These are phyloP conservation scores for Calameuta idolon DNA, from an alignment of 2,888 invertebrate genomes.

Conservation along the genomic window DNA sequence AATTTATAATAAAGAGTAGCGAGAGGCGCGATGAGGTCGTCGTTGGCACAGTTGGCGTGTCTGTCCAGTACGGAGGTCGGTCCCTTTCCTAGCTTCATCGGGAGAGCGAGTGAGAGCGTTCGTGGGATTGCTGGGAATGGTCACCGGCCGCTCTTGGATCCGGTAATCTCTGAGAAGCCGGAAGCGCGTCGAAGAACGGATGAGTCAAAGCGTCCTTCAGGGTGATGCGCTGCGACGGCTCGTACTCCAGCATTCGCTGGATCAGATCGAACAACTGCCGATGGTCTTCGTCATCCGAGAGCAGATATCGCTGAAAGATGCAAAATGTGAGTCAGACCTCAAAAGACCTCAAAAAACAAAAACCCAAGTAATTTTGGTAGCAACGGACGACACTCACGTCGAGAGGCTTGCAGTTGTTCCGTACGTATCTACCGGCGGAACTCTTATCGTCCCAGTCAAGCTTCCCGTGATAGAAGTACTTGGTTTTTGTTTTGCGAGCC, in stretches of 20 bases:
- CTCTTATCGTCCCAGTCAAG: constrained; percentile 98
- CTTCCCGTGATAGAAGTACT: constrained; percentile 98
- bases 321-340: not conserved
- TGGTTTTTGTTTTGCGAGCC: constrained; percentile 92
- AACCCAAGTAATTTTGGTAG: too few relatives aligned
- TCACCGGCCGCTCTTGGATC: constrained; percentile 69
- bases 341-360: too few relatives aligned
- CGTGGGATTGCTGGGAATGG: constrained; percentile 69
- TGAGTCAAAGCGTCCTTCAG: constrained; percentile 90
- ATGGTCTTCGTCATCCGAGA: constrained; percentile 90
- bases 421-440: constrained; percentile 95
- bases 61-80: constrained; percentile 56
- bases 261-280: constrained; percentile 94
- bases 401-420: constrained; percentile 97
- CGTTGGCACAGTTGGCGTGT: constrained; percentile 30
- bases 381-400: constrained; percentile 74
- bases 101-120: constrained; percentile 79
- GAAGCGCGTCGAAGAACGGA: constrained; percentile 91
- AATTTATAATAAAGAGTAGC: not conserved
- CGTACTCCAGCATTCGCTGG: constrained; percentile 96
- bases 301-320: constrained; percentile 83
- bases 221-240: constrained; percentile 90
- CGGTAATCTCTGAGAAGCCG: constrained; percentile 81
- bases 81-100: constrained; percentile 73
- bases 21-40: not conserved